Evolutionary conservation across 2,797 vertebrate genomes (phyloP), one percentile per base, ranked within the genome.

Genomic region (Ctenopoma kingsleyae): DNA sequence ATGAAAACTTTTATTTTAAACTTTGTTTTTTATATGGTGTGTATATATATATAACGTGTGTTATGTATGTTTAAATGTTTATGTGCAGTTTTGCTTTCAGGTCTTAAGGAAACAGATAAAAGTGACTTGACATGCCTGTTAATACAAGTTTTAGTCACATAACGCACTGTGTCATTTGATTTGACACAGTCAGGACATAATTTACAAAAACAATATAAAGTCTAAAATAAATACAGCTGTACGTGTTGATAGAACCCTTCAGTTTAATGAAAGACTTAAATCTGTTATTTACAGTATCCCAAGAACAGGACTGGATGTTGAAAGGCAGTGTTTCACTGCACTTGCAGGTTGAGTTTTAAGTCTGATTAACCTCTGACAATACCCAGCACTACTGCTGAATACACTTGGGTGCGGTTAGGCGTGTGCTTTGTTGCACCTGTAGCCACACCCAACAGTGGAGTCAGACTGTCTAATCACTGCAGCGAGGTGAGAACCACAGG

Each of bases 251-350:
- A 36, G 15, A 54, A 46, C 15, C 20, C 22, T 36, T 15, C 20
- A 55, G 3, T 38, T 25, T 27, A 30, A 56, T 30, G 35, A 67
- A 48, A 40, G 36, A 44, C 17, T 52, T 27, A 12, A 3, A 5
- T 53, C 19, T 53, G 32, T n/a, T 35, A 19, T 36, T 35, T 61
- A 48, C 41, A n/a, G n/a, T 2, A 46, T 19, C 15, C 5, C 15
- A 8, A 23, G 35, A 41, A 41, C 60, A 49, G 16, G 19, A 38
- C n/a, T n/a, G 52, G 48, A 46, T 46, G 13, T 67, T 40, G 8
- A 23, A 1, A 0, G n/a, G n/a, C 17, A 16, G 5, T 16, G 40
- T 46, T 20, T 47, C n/a, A 19, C 43, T 44, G 9, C 1, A 9
- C 4, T 11, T 22, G n/a, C n/a, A 11, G 44, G 5, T 47, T 22